Conservation (phyloP, 2,888 invertebrate species). For the Cosmorhoe ocellata region DNA sequence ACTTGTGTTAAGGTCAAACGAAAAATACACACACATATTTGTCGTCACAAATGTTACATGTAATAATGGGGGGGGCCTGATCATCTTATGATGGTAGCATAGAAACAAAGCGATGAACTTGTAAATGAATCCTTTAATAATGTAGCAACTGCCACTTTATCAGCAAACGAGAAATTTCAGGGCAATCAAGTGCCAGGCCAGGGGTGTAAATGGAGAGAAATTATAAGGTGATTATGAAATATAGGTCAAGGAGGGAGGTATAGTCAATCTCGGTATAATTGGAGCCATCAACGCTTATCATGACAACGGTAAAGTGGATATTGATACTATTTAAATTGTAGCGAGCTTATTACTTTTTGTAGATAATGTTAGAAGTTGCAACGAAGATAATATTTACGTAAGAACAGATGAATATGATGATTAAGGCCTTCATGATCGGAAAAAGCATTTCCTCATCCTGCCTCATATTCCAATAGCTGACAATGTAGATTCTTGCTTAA, state of each 20-base stretch:
- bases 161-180: constrained; percentile 35
- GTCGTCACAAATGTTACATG: no score
- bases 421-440: no score
- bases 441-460: no score
- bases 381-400: no score
- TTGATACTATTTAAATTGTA: constrained; percentile 1
- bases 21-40: no score
- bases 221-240: constrained; percentile 33
- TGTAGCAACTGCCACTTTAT: constrained; percentile 35
- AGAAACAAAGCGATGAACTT: constrained; percentile 3
- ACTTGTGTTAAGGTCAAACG: no score
- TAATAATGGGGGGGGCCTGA: no score
- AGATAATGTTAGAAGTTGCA: no score
- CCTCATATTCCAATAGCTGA: no score
- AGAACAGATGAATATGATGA: no score
- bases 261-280: constrained; percentile 8
- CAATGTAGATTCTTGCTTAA: no score
- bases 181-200: constrained; percentile 27
- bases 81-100: background rate
- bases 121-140: constrained; percentile 27
- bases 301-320: constrained; percentile 1
- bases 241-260: constrained; percentile 24
- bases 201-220: constrained; percentile 16
- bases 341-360: background rate
- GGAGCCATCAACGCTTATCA: constrained; percentile 7